A percentile compares a stretch with the other conserved stretches of the same genome.
These are phyloP conservation scores for Loxodonta africana DNA, from an alignment of 2,113 vertebrate species.

Conservation along the genomic window DNA sequence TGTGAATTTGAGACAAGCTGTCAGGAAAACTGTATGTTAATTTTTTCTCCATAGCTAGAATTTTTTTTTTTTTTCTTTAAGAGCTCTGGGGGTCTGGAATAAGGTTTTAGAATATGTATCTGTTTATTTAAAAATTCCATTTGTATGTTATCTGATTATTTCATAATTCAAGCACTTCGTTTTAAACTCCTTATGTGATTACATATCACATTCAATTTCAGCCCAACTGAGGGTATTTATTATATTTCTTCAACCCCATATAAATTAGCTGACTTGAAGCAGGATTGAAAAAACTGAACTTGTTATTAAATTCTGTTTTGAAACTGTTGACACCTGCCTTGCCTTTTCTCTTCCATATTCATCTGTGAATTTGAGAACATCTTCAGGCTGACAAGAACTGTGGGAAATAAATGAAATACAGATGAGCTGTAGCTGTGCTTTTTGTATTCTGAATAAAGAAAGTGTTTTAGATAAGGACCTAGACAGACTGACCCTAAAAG, in stretches of 20 bases:
- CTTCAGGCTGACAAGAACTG: slow-evolving; percentile 58
- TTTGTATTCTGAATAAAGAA: slow-evolving; percentile 35
- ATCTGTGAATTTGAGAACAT: slow-evolving; percentile 72
- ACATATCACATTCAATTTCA: slow-evolving; percentile 56
- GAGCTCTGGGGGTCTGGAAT: background rate
- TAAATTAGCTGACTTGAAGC: slow-evolving; percentile 56
- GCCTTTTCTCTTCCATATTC: slow-evolving; percentile 41
- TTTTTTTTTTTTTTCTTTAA: slow-evolving; percentile 17
- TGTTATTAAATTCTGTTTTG: slow-evolving; percentile 65
- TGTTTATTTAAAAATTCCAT: slow-evolving; percentile 33
- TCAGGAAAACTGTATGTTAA: slow-evolving; percentile 66
- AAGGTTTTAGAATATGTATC: slow-evolving; percentile 52
- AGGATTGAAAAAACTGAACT: slow-evolving; percentile 1
- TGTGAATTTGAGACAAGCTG: slow-evolving; percentile 68
- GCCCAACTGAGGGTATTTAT: slow-evolving; percentile 39
- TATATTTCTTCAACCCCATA: slow-evolving; percentile 41
- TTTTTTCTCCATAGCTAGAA: background rate
- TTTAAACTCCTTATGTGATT: slow-evolving; percentile 51
- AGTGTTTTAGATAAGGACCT: background rate
- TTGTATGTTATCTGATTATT: slow-evolving; percentile 60
- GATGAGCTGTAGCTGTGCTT: slow-evolving; percentile 62
- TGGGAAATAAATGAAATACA: slow-evolving; percentile 69
- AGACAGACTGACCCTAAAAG: background rate
- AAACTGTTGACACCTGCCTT: slow-evolving; percentile 56
- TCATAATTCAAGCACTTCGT: slow-evolving; percentile 38